phyloP scores from a whole-genome alignment of 2,113 vertebrate species.

The Eira barbara region DNA sequence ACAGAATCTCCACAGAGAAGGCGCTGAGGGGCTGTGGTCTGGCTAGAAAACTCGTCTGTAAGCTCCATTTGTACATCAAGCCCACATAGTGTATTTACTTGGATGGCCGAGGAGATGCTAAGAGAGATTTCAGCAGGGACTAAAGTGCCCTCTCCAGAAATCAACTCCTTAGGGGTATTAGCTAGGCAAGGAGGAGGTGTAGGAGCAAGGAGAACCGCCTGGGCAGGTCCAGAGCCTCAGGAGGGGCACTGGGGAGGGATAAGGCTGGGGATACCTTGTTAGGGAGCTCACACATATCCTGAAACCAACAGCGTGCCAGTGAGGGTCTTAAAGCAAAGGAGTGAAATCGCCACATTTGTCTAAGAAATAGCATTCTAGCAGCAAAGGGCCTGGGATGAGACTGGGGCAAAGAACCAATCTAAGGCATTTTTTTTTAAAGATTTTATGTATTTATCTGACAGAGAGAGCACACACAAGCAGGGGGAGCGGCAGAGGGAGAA shows the following conservation, averaged over 20 bases:
- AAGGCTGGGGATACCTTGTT: neutral
- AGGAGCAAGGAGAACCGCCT: neutral
- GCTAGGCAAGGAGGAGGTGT: neutral
- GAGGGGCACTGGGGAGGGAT: neutral
- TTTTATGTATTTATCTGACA: neutral
- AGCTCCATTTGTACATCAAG: neutral
- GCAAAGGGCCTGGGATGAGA: neutral
- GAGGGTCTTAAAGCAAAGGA: neutral
- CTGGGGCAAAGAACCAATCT: neutral
- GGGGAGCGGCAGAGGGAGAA: neutral
- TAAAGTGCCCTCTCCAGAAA: neutral
- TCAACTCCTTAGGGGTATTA: neutral
- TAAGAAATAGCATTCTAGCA: neutral
- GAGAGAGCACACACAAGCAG: neutral
- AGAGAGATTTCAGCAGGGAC: too few species aligned
- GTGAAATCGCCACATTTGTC: neutral
- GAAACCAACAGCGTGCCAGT: neutral
- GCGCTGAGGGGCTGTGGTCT: neutral
- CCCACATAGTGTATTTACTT: neutral
- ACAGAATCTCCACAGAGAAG: neutral
- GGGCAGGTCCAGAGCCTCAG: fast-evolving
- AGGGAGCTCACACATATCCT: neutral
- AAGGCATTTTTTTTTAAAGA: neutral
- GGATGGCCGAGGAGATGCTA: neutral
- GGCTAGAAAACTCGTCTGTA: neutral